Evolutionary conservation across 2,888 invertebrate species (phyloP), one percentile per base, ranked within the genome.

Genomic region (Mamestra brassicae): DNA sequence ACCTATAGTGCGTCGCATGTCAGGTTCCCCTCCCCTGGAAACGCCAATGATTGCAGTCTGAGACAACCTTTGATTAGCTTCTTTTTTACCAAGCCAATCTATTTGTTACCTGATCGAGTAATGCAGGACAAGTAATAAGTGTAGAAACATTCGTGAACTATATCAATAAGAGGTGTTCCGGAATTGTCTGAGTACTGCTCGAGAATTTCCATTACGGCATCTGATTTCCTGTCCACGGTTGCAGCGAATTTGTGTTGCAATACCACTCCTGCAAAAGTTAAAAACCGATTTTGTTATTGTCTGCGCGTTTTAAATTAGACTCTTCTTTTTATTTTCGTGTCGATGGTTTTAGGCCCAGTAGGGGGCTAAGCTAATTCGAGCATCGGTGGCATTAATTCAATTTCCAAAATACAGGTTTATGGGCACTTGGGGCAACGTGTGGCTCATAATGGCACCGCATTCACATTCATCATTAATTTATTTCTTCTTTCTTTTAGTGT

Each of bases 101-200:
- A 65, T 15, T 15, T 54, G 2, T 76, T 85, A 94, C 94, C 91
- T 63, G 82, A 58, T 67, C 87, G 89, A 45, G 89, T 80, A 63
- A 94, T 91, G 74, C 87, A 93, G 1, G 92, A 89, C 58, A 93
- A 71, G 67, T 88, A 92, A 78, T 88, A 91, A n/a, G 74, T 84
- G 4, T 78, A 68, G 52, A 91, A 88, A 74, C 92, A 90, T 63
- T 94, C 91, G 0, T 92, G 81, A 4, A 94, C 78, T 10, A 91
- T 78, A 74, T 90, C 88, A 34, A 93, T 65, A n/a, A 83, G 55
- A 0, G 93, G 91, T 7, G 52, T 83, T 4, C 90, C 91, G 3
- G 82, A 4, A 2, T 79, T 62, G 52, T 90, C 90, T 0, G 78
- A 85, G 73, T 88, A 89, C 47, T 87, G 83, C 36, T 85, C 81